Percentiles rank a stretch among this genome's conserved stretches.
Evolutionary conservation across 1,140 invertebrate species (phyloP).

Genomic region (Eumeta japonica): DNA sequence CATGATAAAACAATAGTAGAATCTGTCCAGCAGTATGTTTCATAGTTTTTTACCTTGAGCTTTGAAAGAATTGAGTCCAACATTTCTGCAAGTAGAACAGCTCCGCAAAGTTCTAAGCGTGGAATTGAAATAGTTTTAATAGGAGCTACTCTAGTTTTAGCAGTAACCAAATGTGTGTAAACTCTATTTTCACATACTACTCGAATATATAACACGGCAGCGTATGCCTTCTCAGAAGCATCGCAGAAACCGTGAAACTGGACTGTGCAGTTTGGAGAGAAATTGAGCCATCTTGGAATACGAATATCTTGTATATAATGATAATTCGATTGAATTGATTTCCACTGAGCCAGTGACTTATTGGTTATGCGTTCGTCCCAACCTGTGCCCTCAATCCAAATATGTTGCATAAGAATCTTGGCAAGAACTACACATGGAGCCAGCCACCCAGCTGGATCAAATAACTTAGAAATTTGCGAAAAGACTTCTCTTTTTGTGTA

Average conservation of each 20-base stretch:
- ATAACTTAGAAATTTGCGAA: constrained; percentile 27
- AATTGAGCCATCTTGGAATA: constrained; percentile 16
- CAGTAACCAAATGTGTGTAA: constrained; percentile 17
- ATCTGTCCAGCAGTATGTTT: constrained; percentile 19
- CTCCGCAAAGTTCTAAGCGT: constrained; percentile 47
- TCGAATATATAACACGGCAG: constrained; percentile 22
- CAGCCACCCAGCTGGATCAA: constrained; percentile 33
- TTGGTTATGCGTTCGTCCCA: constrained; percentile 33
- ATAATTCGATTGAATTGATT: constrained; percentile 13
- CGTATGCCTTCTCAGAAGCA: constrained; percentile 18
- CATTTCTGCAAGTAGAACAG: constrained; percentile 29
- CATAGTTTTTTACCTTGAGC: constrained; percentile 6
- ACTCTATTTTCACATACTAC: constrained; percentile 14
- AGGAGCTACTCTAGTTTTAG: constrained; percentile 46
- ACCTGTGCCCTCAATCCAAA: constrained; percentile 23
- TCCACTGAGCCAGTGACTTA: constrained; percentile 16
- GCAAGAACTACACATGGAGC: constrained; percentile 28
- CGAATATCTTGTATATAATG: constrained; percentile 14
- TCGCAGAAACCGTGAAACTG: constrained; percentile 28
- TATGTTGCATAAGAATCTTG: constrained; percentile 41
- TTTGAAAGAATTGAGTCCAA: constrained; percentile 15
- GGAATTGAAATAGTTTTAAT: constrained; percentile 43
- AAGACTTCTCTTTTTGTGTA: constrained; percentile 21
- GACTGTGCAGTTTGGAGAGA: constrained; percentile 7
- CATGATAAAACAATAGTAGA: constrained; percentile 26